Evolutionary conservation across 2,888 invertebrate genomes (phyloP).

Genomic region (Megalurothrips usitatus): DNA sequence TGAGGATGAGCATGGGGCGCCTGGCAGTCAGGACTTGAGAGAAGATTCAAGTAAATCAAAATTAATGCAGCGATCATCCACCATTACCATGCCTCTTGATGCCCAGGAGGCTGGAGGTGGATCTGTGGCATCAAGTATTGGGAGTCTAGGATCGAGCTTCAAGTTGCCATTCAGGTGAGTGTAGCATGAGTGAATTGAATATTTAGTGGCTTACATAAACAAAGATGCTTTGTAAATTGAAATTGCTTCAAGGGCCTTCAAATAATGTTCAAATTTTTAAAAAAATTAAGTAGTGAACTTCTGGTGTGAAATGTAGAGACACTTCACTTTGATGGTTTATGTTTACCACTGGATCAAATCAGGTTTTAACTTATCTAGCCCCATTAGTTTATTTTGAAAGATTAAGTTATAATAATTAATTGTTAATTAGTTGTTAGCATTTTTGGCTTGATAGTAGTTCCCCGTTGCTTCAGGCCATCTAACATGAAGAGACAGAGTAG

Average conservation of each 20-base stretch:
- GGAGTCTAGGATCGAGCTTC: slow-evolving; percentile 70
- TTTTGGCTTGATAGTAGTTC: background rate
- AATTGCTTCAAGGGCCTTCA: too few species aligned
- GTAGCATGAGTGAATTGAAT: background rate
- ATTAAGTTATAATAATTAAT: too few species aligned
- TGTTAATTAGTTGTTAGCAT: too few species aligned
- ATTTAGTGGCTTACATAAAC: background rate
- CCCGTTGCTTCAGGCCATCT: background rate
- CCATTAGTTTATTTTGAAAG: too few species aligned
- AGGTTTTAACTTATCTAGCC: too few species aligned
- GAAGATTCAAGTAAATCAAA: slow-evolving; percentile 39
- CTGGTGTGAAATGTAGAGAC: too few species aligned
- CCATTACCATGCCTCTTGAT: slow-evolving; percentile 58
- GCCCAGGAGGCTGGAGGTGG: slow-evolving; percentile 36
- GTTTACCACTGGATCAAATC: too few species aligned
- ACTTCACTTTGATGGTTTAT: too few species aligned
- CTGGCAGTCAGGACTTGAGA: slow-evolving; percentile 31
- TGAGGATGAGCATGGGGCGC: slow-evolving; percentile 39
- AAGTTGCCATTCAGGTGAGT: slow-evolving; percentile 80
- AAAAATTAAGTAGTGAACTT: too few species aligned
- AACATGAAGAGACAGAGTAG: slow-evolving; percentile 27
- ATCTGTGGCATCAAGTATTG: slow-evolving; percentile 37
- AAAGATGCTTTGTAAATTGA: background rate
- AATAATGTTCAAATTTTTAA: too few species aligned
- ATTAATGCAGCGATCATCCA: slow-evolving; percentile 49